Evolutionary conservation across 2,888 invertebrate genomes (phyloP).

Genomic region (Gymnosoma rotundatum): DNA sequence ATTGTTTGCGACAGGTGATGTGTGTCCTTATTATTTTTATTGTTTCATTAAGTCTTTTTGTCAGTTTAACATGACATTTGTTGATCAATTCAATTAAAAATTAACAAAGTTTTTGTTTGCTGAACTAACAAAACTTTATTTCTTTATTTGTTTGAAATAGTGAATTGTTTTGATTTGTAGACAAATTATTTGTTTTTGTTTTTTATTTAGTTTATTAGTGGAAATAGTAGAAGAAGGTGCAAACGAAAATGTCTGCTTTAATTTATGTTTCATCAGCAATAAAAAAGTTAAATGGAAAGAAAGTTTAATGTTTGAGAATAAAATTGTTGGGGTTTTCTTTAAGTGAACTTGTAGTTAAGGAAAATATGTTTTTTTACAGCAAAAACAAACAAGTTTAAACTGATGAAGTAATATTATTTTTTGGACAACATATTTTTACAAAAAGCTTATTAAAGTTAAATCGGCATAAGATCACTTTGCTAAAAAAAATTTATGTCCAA

Average conservation of each 20-base stretch:
- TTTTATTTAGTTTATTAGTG: neutral
- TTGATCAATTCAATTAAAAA: conserved; percentile 43
- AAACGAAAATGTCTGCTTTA: neutral
- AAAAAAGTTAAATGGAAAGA: no score
- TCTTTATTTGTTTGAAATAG: conserved; percentile 2
- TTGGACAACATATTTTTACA: no score
- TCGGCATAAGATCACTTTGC: no score
- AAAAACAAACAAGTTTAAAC: no score
- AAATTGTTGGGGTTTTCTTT: conserved; percentile 9
- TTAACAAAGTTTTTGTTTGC: conserved; percentile 41
- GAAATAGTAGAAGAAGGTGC: neutral
- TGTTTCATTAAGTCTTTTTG: conserved; percentile 22
- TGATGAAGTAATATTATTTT: no score
- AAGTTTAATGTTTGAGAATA: neutral
- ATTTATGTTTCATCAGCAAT: neutral
- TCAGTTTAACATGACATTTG: conserved; percentile 39
- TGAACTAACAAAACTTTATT: conserved; percentile 32
- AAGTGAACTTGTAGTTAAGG: neutral
- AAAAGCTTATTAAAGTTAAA: no score
- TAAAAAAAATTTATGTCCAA: neutral
- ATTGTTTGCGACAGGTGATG: conserved; percentile 1
- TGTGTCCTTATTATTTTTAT: conserved; percentile 11
- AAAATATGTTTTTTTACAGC: neutral
- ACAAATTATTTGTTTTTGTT: neutral
- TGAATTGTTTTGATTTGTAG: conserved; percentile 20